Base-by-base conservation (phyloP, 2,797 vertebrate species). In the Buphagus erythrorhynchus region DNA sequence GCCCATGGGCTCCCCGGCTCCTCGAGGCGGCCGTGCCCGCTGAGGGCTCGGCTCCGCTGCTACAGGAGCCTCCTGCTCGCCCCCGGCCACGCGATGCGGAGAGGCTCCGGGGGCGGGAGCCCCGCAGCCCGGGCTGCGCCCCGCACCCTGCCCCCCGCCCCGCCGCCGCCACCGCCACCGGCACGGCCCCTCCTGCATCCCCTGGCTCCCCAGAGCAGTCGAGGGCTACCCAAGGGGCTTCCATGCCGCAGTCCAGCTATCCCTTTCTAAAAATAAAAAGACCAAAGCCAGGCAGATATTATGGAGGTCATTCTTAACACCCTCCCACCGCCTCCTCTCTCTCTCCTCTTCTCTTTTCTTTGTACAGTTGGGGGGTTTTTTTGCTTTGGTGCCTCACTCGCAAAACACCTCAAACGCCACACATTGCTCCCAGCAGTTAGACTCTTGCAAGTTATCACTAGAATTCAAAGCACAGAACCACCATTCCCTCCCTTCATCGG, bases 101-200 rank as follows among this genome's bases (percentile, higher is more conserved):
- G 57, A 35, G 31, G 71, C 54, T 80, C 31, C 59, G 54, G 46
- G 62, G 22, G n/a, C 61, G n/a, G 19, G 38, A 95, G 86, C 57
- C 63, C 40, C 5, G 29, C 72, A 86, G 35, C 48, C 29, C 22
- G 7, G 57, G 43, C 51, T 77, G 81, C 6, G 15, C 52, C 73
- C 89, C 52, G 65, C 57, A 66, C 4, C 61, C 90, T 62, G 57
- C 11, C 14, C 68, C 43, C 69, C 40, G 5, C 68, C 73, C 66
- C 22, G 18, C 55, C 6, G 12, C 24, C 18, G 3, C 19, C 62
- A 58, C n/a, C 29, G 11, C 2, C 63, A 75, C 67, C 43, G 87
- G 2, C 61, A n/a, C 51, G 26, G 75, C 88, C 92, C 91, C 85
- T 85, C 54, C 66, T 18, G 81, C 91, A 36, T 46, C 51, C 72